Base-by-base conservation (phyloP, 2,888 invertebrate species). In the Dolichopus griseipennis region DNA sequence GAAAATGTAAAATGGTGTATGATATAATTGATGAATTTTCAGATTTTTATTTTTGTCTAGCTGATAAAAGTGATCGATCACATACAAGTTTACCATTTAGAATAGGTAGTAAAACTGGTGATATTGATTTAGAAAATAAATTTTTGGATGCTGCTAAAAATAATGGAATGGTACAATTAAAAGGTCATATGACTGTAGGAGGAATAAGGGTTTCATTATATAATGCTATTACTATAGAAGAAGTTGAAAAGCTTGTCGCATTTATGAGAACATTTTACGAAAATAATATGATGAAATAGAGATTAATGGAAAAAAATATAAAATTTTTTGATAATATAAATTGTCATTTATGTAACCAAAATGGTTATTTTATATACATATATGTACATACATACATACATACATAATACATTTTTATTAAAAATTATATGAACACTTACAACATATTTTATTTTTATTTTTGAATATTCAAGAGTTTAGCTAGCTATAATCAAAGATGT, bases 121-220 rank as follows among this genome's bases (percentile, higher is more conserved):
- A 93, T 76, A 93, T 93, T 68, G 84, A 84, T 1, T 79, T 97
- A 66, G 97, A 98, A 80, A 90, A 90, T 75, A 85, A 90, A 74
- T 99, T 99, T 76, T 78, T 98, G 61, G 86, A 89, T 69, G 90
- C 91, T 68, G 93, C 97, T 15, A 88, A 89, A 73, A 85, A 88
- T 64, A 80, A 85, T 21, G 87, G 88, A 65, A 90, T 97, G 85
- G 87, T 93, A 70, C 94, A 95, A 76, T 83, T 97, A 43, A 97
- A 98, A 82, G 99, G 98, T 67, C 98, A 98, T 83, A 90, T 95
- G 76, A 90, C 90, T 63, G 97, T 98, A 64, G 98, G 98, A 61
- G 98, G 99, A 43, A 92, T 99, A 69, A 87, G 98, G 66, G 96
- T 93, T 5, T 97, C 97, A 0, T 84, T 97, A 3, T 99, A 97